These are phyloP conservation scores for Corythornis cristatus DNA, from an alignment of 2,113 vertebrate genomes.

Conservation along the genomic window DNA sequence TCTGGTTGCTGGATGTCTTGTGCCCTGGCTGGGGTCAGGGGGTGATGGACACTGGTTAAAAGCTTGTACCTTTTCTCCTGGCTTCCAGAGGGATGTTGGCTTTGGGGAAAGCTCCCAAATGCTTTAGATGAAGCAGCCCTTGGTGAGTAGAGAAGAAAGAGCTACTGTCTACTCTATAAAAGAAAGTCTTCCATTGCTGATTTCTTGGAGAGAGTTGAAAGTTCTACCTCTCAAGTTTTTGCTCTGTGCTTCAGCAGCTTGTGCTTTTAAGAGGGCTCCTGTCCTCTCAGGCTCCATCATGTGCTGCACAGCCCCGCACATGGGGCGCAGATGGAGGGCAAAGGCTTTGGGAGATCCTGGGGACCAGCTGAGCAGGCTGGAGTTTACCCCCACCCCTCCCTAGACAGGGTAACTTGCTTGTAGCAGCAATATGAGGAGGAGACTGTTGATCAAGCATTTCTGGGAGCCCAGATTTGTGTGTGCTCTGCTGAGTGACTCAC, in stretches of 20 bases:
- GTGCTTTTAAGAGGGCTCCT: not conserved
- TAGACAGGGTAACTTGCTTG: too few species aligned
- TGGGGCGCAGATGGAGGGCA: rapidly evolving
- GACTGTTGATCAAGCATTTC: not conserved
- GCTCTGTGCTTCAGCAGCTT: not conserved
- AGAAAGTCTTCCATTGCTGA: rapidly evolving
- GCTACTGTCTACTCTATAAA: not conserved
- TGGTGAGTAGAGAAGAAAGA: not conserved
- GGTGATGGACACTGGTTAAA: rapidly evolving
- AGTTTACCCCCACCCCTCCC: not conserved
- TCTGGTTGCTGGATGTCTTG: not conserved
- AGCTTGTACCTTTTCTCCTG: not conserved
- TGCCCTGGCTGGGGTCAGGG: not conserved
- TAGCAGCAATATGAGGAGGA: not conserved
- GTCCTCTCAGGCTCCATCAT: rapidly evolving
- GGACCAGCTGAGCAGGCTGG: not conserved
- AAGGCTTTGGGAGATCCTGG: not conserved
- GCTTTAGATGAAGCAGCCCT: not conserved
- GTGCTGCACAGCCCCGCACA: rapidly evolving
- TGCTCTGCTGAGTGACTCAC: not conserved
- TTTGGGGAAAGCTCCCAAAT: not conserved
- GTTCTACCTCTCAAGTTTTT: not conserved
- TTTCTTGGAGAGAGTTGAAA: not conserved
- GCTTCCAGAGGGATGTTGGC: not conserved
- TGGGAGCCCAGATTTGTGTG: not conserved